Base-by-base conservation (phyloP, 2,888 invertebrate species). In the Sphecodes monilicornis region DNA sequence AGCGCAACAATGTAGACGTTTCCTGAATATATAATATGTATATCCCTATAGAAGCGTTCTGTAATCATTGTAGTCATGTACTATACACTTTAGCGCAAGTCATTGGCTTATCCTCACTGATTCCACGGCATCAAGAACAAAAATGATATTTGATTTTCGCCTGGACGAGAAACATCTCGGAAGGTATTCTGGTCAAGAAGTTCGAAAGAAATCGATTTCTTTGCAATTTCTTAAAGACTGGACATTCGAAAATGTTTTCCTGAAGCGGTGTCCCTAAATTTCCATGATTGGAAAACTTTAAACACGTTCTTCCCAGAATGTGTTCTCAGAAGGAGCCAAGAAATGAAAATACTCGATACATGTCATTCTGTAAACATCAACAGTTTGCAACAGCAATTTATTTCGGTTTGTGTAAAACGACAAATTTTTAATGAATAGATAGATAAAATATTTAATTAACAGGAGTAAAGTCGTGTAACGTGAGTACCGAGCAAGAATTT, bases 1-100 rank as follows among this genome's bases (percentile, higher is more conserved):
- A 66, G 29, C 64, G 64, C 39, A 66, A 66, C 66, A 66, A 66
- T 66, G 22, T 66, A 10, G 13, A 36, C 66, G 66, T 22, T 66
- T n/a, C n/a, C n/a, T n/a, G n/a, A n/a, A n/a, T n/a, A n/a, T n/a
- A n/a, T n/a, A n/a, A n/a, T n/a, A n/a, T n/a, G n/a, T n/a, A n/a
- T n/a, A n/a, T n/a, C n/a, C n/a, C n/a, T n/a, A n/a, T n/a, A n/a
- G n/a, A 66, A 66, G 36, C 66, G 22, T 36, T 1, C 11, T 36
- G 32, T 36, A 36, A 66, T 66, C 36, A 66, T n/a, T 22, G 11
- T 66, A 22, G 36, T n/a, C 22, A 36, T 22, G 36, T 16, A 13
- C 29, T 29, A 1, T 64, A 18, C 22, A 22, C 36, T 36, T 39
- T 22, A 66, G 36, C 66, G 66, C 36, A 66, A 66, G n/a, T 66